Evolutionary conservation across 64 coral and sea anemone species (phyloP).

Genomic region (Montipora capricornis): DNA sequence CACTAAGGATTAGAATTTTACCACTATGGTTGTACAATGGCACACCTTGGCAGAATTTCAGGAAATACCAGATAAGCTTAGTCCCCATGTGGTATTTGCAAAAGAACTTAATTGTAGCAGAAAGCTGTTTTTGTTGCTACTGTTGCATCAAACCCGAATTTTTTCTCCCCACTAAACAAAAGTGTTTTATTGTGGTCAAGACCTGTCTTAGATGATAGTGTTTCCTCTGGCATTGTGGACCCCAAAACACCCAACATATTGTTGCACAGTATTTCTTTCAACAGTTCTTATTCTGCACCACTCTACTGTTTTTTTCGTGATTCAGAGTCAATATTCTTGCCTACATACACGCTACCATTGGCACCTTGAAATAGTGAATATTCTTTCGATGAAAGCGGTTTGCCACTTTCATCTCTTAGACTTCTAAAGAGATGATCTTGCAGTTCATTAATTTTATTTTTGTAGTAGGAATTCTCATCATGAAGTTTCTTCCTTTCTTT

Average conservation of each 20-base stretch:
- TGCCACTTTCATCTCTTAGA: slow-evolving; percentile 82
- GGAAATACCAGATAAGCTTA: no score
- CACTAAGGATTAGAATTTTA: no score
- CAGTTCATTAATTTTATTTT: slow-evolving; percentile 78
- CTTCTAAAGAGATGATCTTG: slow-evolving; percentile 69
- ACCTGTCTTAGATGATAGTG: neutral
- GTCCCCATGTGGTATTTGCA: neutral
- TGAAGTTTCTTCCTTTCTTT: slow-evolving; percentile 73
- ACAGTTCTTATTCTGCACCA: neutral
- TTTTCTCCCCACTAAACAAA: neutral
- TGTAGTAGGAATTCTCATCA: slow-evolving; percentile 75
- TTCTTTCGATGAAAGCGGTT: slow-evolving; percentile 79
- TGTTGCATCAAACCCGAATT: neutral
- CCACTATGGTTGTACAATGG: no score
- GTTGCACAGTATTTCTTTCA: neutral
- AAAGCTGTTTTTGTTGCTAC: neutral
- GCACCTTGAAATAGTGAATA: slow-evolving; percentile 91
- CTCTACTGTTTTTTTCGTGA: slow-evolving; percentile 20
- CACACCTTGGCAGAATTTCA: no score
- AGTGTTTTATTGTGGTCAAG: neutral
- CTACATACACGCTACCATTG: slow-evolving; percentile 85
- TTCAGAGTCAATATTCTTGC: slow-evolving; percentile 67
- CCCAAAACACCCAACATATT: neutral
- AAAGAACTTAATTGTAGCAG: neutral
- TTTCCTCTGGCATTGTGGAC: neutral